Conservation (phyloP, 2,888 invertebrate genomes). For the Hirtodrosophila alboralis region DNA sequence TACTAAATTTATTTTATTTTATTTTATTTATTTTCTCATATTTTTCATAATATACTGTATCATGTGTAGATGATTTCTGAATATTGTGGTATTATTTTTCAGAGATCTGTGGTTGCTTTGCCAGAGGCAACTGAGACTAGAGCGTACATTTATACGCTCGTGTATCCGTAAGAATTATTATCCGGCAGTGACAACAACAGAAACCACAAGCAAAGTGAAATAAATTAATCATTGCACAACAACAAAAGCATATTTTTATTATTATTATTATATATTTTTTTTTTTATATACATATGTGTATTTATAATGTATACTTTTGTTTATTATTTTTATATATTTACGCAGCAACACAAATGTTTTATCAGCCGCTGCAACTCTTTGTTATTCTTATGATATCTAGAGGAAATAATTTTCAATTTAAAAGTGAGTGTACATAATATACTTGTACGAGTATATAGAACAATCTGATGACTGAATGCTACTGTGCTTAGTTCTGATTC, state of each 20-base stretch:
- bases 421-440: constrained; percentile 11
- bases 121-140: constrained; percentile 4
- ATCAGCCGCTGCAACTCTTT: constrained; percentile 23
- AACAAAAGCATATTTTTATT: constrained; percentile 4
- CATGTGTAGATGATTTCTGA: no score
- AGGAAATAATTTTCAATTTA: constrained; percentile 4
- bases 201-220: constrained; percentile 25
- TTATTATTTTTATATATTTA: constrained; percentile 20
- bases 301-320: constrained; percentile 7
- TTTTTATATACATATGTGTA: not conserved
- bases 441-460: no score
- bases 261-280: constrained; percentile 5
- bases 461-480: constrained; percentile 12
- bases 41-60: no score
- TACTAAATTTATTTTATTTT: no score
- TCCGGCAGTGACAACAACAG: constrained; percentile 22
- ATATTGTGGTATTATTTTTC: constrained; percentile 23
- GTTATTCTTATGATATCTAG: constrained; percentile 20
- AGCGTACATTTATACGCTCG: no score
- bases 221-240: constrained; percentile 20
- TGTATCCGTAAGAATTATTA: no score
- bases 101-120: constrained; percentile 5
- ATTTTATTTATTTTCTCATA: no score
- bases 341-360: constrained; percentile 31
- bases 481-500: constrained; percentile 18